These are phyloP conservation scores for Progne subis DNA, from an alignment of 2,113 vertebrate species.

Conservation along the genomic window DNA sequence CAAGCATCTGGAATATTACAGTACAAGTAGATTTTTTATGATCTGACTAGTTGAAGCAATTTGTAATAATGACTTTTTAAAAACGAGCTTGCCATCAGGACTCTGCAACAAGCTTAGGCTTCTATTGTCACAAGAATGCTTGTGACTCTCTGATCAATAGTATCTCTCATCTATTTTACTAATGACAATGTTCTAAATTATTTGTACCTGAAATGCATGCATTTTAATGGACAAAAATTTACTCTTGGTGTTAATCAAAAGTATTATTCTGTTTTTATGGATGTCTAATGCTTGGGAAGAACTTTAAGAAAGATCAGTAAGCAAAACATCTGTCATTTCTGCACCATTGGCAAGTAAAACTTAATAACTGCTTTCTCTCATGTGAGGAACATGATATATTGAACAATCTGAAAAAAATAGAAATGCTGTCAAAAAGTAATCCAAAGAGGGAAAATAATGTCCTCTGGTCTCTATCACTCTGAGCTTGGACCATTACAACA, in stretches of 20 bases:
- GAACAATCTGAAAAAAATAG: constrained; percentile 24
- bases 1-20: constrained; percentile 78
- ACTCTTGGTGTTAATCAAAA: constrained; percentile 23
- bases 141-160: neutral
- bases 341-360: constrained; percentile 30
- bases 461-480: neutral
- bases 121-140: neutral
- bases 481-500: neutral
- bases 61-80: constrained; percentile 66
- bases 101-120: constrained; percentile 19
- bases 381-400: neutral
- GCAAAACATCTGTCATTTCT: constrained; percentile 51
- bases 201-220: neutral
- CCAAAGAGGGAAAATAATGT: neutral
- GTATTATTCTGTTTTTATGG: neutral
- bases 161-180: neutral
- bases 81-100: constrained; percentile 55
- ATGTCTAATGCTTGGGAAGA: neutral
- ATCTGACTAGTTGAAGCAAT: constrained; percentile 65
- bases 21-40: constrained; percentile 50
- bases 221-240: neutral
- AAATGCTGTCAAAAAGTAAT: constrained; percentile 21
- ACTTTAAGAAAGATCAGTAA: constrained; percentile 45
- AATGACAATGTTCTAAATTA: neutral
- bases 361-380: neutral